Conservation (phyloP, 1,140 invertebrate species). For the Anadara kagoshimensis region DNA sequence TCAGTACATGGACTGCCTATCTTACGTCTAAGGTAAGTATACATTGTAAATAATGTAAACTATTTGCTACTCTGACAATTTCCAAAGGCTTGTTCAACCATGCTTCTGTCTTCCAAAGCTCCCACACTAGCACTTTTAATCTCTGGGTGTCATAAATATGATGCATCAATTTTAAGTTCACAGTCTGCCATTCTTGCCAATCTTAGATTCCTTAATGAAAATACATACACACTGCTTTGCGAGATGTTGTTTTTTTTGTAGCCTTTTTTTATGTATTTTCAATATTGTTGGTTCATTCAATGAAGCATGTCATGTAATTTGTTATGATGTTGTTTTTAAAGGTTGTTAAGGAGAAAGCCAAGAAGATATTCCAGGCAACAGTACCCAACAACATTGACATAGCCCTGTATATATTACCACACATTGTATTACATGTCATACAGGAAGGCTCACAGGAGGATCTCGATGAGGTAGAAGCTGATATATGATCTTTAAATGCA, state of each 20-base stretch:
- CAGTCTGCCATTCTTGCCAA: too few relatives aligned
- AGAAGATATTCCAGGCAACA: constrained; percentile 70
- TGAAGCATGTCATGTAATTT: background rate
- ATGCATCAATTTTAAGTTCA: too few relatives aligned
- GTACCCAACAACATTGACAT: constrained; percentile 61
- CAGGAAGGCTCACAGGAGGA: constrained; percentile 67
- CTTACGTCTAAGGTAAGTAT: constrained; percentile 70
- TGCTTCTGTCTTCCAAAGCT: too few relatives aligned
- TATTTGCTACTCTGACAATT: constrained; percentile 2
- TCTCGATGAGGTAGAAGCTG: constrained; percentile 55
- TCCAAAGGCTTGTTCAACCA: background rate
- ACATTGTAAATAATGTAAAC: background rate
- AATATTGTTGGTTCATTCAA: too few relatives aligned
- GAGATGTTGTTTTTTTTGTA: too few relatives aligned
- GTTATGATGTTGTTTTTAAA: constrained; percentile 35
- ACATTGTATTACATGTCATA: constrained; percentile 73
- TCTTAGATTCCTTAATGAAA: too few relatives aligned
- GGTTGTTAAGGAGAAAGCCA: constrained; percentile 66
- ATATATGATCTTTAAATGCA: too few relatives aligned
- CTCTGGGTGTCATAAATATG: too few relatives aligned
- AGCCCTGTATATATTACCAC: constrained; percentile 75
- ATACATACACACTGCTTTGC: too few relatives aligned
- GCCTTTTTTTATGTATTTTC: too few relatives aligned
- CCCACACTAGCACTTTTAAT: too few relatives aligned
- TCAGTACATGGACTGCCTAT: constrained; percentile 74